Percentiles rank a stretch among this genome's conserved stretches.
phyloP scores from a whole-genome alignment of 2,797 vertebrate species.

The Numenius phaeopus region DNA sequence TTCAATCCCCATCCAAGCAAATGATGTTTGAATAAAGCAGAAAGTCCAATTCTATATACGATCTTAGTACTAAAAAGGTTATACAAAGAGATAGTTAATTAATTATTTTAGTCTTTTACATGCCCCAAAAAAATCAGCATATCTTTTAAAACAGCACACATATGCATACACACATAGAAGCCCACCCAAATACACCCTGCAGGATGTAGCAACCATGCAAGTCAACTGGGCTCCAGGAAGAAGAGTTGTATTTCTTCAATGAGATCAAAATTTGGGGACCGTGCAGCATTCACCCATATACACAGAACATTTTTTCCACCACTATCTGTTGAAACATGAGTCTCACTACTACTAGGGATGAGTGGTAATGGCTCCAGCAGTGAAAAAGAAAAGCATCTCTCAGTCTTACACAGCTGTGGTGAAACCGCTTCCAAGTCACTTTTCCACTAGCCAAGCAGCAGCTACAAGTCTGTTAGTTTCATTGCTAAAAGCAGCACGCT shows the following conservation, averaged over 20 bases:
- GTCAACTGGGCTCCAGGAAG: neutral
- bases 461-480: neutral
- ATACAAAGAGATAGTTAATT: neutral
- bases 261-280: neutral
- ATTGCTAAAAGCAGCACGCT: neutral
- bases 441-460: constrained; percentile 5
- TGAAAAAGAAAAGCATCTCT: neutral
- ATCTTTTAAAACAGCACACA: neutral
- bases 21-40: neutral
- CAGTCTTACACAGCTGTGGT: neutral
- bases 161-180: neutral
- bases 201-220: fast-evolving
- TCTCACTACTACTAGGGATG: neutral
- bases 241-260: neutral
- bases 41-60: neutral
- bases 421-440: constrained; percentile 16
- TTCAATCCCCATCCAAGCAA: neutral
- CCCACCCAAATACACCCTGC: neutral
- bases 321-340: neutral
- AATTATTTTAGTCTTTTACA: neutral
- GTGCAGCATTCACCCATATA: fast-evolving
- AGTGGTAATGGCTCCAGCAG: neutral
- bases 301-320: neutral
- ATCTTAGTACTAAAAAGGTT: neutral
- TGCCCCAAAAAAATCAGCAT: neutral